Percentiles rank a stretch among this genome's conserved stretches.
Evolutionary conservation across 2,113 vertebrate genomes (phyloP).

Genomic region (Oryzias curvinotus): DNA sequence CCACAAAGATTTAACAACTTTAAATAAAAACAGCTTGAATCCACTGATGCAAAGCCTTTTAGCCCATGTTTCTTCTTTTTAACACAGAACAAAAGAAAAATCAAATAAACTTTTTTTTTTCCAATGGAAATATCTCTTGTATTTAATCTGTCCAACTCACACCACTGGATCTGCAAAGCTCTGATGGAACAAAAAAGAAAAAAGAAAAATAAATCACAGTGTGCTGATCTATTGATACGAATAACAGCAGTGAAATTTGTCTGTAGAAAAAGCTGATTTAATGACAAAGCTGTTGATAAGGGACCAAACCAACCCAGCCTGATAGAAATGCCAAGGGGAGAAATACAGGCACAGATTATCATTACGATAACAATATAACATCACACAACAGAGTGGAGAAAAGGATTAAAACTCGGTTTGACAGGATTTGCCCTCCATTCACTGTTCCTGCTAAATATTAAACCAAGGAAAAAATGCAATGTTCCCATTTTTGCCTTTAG

Average conservation of each 20-base stretch:
- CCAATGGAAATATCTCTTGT: conserved; percentile 42
- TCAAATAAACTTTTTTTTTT: conserved; percentile 44
- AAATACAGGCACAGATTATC: conserved; percentile 76
- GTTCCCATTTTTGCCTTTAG: conserved; percentile 25
- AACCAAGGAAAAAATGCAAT: conserved; percentile 43
- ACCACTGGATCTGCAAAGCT: conserved; percentile 50
- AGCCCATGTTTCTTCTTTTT: conserved; percentile 50
- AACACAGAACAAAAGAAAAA: conserved; percentile 34
- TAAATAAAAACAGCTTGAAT: conserved; percentile 40
- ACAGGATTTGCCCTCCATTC: conserved; percentile 50
- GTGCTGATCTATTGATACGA: conserved; percentile 66
- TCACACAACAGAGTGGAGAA: conserved; percentile 68
- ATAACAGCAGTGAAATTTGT: conserved; percentile 70
- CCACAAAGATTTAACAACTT: conserved; percentile 19
- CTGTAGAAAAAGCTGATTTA: conserved; percentile 72
- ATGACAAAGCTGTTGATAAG: conserved; percentile 76
- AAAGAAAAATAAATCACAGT: conserved; percentile 53
- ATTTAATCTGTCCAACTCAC: conserved; percentile 50
- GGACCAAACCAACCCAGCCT: conserved; percentile 59
- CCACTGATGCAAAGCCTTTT: conserved; percentile 51
- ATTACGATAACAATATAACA: conserved; percentile 77
- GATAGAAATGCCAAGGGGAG: conserved; percentile 68
- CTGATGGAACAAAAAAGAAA: conserved; percentile 53
- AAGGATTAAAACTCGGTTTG: conserved; percentile 72
- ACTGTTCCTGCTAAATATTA: conserved; percentile 60